Evolutionary conservation across 2,797 vertebrate species (phyloP).

Genomic region (Lagorchestes hirsutus): DNA sequence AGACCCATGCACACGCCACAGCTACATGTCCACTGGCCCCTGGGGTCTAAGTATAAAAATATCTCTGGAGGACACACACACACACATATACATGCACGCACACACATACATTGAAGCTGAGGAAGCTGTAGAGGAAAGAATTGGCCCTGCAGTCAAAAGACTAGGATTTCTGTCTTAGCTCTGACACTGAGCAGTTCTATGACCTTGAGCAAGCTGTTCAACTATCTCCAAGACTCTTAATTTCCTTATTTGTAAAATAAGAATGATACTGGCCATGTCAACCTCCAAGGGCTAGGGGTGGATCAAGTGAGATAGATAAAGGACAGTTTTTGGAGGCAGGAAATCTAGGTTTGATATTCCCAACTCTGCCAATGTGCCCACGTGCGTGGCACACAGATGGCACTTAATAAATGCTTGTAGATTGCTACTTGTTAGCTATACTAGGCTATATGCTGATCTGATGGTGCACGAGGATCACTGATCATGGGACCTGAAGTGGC

Average conservation of each 20-base stretch:
- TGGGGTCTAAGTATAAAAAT: not conserved
- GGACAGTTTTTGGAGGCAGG: not conserved
- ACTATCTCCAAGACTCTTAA: conserved; percentile 9
- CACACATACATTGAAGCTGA: not conserved
- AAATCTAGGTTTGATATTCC: no score
- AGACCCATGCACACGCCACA: not conserved
- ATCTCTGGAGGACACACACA: not conserved
- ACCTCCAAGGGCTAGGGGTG: not conserved
- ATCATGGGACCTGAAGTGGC: not conserved
- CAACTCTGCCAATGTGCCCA: no score
- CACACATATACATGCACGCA: not conserved
- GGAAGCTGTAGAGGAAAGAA: not conserved
- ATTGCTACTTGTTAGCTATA: no score
- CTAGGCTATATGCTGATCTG: no score
- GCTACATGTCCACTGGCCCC: not conserved
- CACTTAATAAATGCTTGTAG: no score
- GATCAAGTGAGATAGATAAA: not conserved
- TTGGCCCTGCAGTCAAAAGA: not conserved
- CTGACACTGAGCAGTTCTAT: not conserved
- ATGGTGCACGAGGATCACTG: no score
- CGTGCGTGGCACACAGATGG: no score
- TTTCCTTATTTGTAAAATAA: conserved; percentile 48
- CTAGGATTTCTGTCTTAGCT: conserved; percentile 9
- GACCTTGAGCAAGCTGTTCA: conserved; percentile 33
- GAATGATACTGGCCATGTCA: not conserved